phyloP scores from a whole-genome alignment of 1,140 invertebrate species.

The Drosophila bipectinata region DNA sequence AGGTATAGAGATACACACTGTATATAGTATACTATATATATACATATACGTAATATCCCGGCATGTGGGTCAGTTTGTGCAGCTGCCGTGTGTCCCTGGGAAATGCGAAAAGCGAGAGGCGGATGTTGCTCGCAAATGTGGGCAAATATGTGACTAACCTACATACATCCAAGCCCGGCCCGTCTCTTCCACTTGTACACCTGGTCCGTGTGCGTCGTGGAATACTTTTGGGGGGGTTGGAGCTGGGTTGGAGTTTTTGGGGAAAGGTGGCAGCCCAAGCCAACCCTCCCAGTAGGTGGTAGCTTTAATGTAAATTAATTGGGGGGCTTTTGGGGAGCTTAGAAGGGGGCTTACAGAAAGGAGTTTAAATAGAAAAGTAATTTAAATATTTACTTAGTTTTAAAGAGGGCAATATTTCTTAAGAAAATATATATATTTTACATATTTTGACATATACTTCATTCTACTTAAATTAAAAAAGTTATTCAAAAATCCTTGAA shows the following conservation, averaged over 20 bases:
- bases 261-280: background rate
- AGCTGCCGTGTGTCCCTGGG: slow-evolving; percentile 48
- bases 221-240: slow-evolving; percentile 42
- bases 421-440: too few species aligned
- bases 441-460: too few species aligned
- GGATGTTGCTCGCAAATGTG: slow-evolving; percentile 18
- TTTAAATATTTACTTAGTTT: too few species aligned
- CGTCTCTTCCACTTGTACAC: background rate
- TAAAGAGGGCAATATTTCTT: too few species aligned
- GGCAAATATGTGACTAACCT: slow-evolving; percentile 61
- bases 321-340: background rate
- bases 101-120: slow-evolving; percentile 1
- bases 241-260: background rate
- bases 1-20: background rate
- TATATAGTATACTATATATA: background rate
- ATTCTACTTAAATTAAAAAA: too few species aligned
- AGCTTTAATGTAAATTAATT: slow-evolving; percentile 7
- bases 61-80: slow-evolving; percentile 72
- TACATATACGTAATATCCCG: background rate
- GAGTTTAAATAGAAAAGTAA: background rate
- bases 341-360: background rate
- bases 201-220: slow-evolving; percentile 26
- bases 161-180: slow-evolving; percentile 44
- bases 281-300: too few species aligned
- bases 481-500: too few species aligned